These are phyloP conservation scores for Diarsia dahlii DNA, from an alignment of 2,888 invertebrate genomes.

Conservation along the genomic window DNA sequence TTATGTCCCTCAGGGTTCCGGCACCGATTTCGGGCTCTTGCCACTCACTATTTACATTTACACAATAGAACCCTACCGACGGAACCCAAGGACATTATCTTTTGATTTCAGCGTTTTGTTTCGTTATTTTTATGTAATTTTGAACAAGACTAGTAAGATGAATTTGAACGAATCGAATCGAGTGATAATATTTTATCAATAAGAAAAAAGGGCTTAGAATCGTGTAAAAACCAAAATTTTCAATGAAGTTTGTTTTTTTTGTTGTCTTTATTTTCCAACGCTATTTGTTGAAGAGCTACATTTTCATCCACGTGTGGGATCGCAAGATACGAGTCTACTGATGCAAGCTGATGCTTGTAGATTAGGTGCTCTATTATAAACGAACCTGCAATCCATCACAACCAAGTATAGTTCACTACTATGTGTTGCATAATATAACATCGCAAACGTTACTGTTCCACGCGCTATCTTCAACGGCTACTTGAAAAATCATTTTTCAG, in stretches of 20 bases:
- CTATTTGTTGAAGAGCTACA: background rate
- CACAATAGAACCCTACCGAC: conserved; percentile 67
- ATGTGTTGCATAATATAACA: conserved; percentile 43
- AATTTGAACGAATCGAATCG: conserved; percentile 7
- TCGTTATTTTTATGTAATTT: conserved; percentile 22
- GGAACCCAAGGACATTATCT: conserved; percentile 59
- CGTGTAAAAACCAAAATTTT: background rate
- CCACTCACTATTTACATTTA: conserved; percentile 67
- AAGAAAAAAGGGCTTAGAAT: background rate
- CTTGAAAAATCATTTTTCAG: conserved; percentile 32
- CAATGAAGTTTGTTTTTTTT: background rate
- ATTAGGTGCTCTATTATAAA: conserved; percentile 19
- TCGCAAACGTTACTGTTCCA: conserved; percentile 33
- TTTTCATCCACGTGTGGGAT: conserved; percentile 5
- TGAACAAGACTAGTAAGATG: conserved; percentile 26
- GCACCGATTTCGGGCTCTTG: conserved; percentile 52
- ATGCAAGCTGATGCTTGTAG: conserved; percentile 9
- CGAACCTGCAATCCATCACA: conserved; percentile 51
- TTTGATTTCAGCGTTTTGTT: conserved; percentile 62
- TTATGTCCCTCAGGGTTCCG: conserved; percentile 52
- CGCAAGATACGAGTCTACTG: background rate
- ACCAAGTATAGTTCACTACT: conserved; percentile 24
- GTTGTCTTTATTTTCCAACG: background rate
- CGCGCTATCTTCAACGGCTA: conserved; percentile 27
- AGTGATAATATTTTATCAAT: conserved; percentile 21